Conservation (phyloP, 2,113 vertebrate genomes). For the Melanerpes formicivorus region DNA sequence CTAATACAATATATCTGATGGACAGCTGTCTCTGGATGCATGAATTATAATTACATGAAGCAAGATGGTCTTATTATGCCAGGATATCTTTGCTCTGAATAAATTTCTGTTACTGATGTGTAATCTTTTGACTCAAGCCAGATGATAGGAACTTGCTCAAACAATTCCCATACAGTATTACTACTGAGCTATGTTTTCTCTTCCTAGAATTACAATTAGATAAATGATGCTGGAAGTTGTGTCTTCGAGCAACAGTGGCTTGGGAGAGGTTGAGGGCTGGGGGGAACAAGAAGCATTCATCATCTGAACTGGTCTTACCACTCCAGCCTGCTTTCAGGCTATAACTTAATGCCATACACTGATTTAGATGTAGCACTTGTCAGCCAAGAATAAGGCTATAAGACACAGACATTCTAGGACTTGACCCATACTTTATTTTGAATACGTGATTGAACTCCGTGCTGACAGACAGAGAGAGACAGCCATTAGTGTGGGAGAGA, state of each 20-base stretch:
- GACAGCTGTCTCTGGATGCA: slow-evolving; percentile 56
- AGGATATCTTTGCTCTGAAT: slow-evolving; percentile 55
- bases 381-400: slow-evolving; percentile 58
- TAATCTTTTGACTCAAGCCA: slow-evolving; percentile 41
- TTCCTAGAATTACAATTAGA: neutral
- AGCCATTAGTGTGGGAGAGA: slow-evolving; percentile 49
- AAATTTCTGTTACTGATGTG: slow-evolving; percentile 39
- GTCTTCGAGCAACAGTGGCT: neutral
- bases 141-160: slow-evolving; percentile 26
- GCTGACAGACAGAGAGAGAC: slow-evolving; percentile 60
- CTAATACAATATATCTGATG: slow-evolving; percentile 50
- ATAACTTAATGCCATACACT: slow-evolving; percentile 51
- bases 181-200: neutral
- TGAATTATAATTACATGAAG: slow-evolving; percentile 46
- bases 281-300: neutral
- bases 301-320: neutral
- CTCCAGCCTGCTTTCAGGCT: slow-evolving; percentile 23
- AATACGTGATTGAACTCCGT: slow-evolving; percentile 56
- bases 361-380: slow-evolving; percentile 70
- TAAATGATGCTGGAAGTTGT: neutral
- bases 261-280: neutral
- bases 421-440: slow-evolving; percentile 65
- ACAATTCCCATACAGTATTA: neutral
- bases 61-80: slow-evolving; percentile 38
- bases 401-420: slow-evolving; percentile 56